Conservation (phyloP, 2,113 vertebrate species). For the Prunella fulvescens region DNA sequence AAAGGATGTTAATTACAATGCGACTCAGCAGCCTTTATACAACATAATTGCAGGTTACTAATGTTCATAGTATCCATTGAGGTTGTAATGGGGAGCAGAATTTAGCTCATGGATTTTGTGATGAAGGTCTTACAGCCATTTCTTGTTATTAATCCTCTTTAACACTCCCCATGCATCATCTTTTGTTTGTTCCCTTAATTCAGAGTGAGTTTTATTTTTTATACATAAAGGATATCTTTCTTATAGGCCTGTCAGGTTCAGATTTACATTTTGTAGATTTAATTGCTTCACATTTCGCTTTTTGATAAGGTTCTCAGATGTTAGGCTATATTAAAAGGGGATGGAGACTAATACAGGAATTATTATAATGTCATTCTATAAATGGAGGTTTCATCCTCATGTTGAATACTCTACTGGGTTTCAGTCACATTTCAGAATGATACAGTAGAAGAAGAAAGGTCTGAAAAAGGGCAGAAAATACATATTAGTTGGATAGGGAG, state of each 20-base stretch:
- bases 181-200: slow-evolving; percentile 63
- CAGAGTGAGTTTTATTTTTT: slow-evolving; percentile 52
- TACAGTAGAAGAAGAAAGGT: slow-evolving; percentile 36
- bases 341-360: slow-evolving; percentile 46
- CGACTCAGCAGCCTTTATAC: slow-evolving; percentile 32
- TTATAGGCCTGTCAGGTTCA: slow-evolving; percentile 45
- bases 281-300: slow-evolving; percentile 66
- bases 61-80: slow-evolving; percentile 56
- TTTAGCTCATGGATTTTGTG: slow-evolving; percentile 55
- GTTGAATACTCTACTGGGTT: slow-evolving; percentile 11
- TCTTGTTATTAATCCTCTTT: slow-evolving; percentile 63
- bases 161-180: slow-evolving; percentile 41
- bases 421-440: slow-evolving; percentile 32
- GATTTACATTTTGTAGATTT: slow-evolving; percentile 51
- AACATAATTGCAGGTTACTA: slow-evolving; percentile 65
- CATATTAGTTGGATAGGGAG: slow-evolving; percentile 33
- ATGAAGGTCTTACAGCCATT: slow-evolving; percentile 47
- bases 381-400: slow-evolving; percentile 40
- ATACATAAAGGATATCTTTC: slow-evolving; percentile 32
- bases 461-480: slow-evolving; percentile 53
- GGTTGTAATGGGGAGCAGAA: slow-evolving; percentile 54
- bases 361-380: slow-evolving; percentile 60
- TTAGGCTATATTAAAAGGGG: slow-evolving; percentile 42
- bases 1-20: slow-evolving; percentile 61
- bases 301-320: slow-evolving; percentile 57